phyloP scores from a whole-genome alignment of 2,797 vertebrate species.

The Lerista edwardsae region DNA sequence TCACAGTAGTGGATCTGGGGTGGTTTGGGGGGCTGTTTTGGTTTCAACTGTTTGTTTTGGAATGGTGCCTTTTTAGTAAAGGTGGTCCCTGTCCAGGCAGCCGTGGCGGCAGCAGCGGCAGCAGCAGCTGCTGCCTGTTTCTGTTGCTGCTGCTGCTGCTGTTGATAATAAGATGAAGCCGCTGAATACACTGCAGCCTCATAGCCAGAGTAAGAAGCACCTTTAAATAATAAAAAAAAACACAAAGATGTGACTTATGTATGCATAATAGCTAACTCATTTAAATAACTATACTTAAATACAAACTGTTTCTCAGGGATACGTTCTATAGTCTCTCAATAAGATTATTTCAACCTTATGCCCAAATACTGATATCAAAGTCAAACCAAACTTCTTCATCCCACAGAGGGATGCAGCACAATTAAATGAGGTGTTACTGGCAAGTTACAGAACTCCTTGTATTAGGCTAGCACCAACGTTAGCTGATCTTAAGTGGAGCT shows the following conservation, averaged over 20 bases:
- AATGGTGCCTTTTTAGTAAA: slow-evolving; percentile 96
- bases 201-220: slow-evolving; percentile 95
- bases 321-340: neutral
- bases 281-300: neutral
- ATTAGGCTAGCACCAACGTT: neutral
- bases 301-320: neutral
- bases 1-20: slow-evolving; percentile 99
- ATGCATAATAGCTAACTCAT: neutral
- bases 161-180: slow-evolving; percentile 96
- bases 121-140: slow-evolving; percentile 88
- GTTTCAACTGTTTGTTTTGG: slow-evolving; percentile 94
- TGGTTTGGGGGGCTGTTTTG: slow-evolving; percentile 95
- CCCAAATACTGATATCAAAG: neutral
- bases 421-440: slow-evolving; percentile 10
- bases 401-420: neutral
- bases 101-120: slow-evolving; percentile 90
- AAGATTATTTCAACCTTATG: neutral
- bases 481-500: neutral
- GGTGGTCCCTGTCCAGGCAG: slow-evolving; percentile 93
- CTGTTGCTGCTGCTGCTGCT: slow-evolving; percentile 88
- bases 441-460: slow-evolving; percentile 20
- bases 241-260: neutral
- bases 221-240: slow-evolving; percentile 76
- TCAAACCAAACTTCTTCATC: neutral
- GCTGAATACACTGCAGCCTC: slow-evolving; percentile 98